Evolutionary conservation across 2,797 vertebrate species (phyloP), one percentile per base, ranked within the genome.

Genomic region (Tamandua tetradactyla): DNA sequence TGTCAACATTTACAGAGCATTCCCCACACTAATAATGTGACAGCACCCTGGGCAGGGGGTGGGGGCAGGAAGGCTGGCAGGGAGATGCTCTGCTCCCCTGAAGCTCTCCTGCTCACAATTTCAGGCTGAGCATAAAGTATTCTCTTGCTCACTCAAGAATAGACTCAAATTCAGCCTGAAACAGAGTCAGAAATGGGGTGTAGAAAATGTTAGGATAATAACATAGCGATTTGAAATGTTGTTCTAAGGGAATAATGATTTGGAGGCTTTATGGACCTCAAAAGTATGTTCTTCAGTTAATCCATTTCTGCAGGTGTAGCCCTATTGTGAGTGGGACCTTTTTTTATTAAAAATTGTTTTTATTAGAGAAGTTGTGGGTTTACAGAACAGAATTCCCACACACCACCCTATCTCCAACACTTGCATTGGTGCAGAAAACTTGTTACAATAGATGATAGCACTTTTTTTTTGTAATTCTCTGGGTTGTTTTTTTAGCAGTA

Each of bases 1-100:
- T 95, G 78, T 85, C 42, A 91, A 27, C 62, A 55, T 64, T 76
- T 90, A 55, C 11, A 92, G 74, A 92, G 74, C 55, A 80, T 80
- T 89, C 79, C 85, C 57, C 59, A 79, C 25, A 42, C 15, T 91
- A 55, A 2, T 40, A 62, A 80, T 59, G 80, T 35, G 84, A 69
- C 4, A 32, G 35, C 74, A 75, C 32, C 23, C 37, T 44, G n/a
- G n/a, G n/a, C n/a, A n/a, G n/a, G 57, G 30, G 47, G 64, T 40
- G n/a, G 89, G 22, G 79, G 0, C 18, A 15, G 25, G 37, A 9
- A 12, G 13, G 1, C 20, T 5, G 64, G n/a, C 61, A 44, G 57
- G 13, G 32, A 78, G 66, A 80, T 42, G 69, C 47, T 7, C 30
- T 42, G 47, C 35, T 52, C 27, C n/a, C 72, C 44, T 81, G 57